phyloP scores from a whole-genome alignment of 1,140 invertebrate genomes.

The Parapsyche elsis region DNA sequence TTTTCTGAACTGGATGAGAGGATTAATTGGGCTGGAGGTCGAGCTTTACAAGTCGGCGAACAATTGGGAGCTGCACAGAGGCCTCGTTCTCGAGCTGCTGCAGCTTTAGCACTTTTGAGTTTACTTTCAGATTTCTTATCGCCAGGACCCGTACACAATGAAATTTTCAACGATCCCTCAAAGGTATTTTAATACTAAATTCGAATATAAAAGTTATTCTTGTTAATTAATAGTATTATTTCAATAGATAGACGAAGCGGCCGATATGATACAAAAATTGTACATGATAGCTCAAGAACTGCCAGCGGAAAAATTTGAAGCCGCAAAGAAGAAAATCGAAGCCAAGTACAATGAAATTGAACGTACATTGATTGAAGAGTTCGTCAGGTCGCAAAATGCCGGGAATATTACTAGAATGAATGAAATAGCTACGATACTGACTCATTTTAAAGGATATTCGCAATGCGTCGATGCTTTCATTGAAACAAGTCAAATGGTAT shows the following conservation, averaged over 20 bases:
- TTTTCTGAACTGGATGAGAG: slow-evolving; percentile 95
- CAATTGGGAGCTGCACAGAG: slow-evolving; percentile 97
- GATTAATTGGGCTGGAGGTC: slow-evolving; percentile 96
- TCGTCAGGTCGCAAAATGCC: slow-evolving; percentile 86
- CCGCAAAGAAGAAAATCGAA: slow-evolving; percentile 89
- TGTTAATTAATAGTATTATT: slow-evolving; percentile 23
- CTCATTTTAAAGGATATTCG: slow-evolving; percentile 96
- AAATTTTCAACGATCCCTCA: slow-evolving; percentile 88
- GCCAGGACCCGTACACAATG: slow-evolving; percentile 85
- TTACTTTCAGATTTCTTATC: slow-evolving; percentile 94
- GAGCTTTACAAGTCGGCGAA: slow-evolving; percentile 97
- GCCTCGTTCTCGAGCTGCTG: slow-evolving; percentile 91
- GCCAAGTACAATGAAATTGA: slow-evolving; percentile 98
- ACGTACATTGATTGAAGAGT: slow-evolving; percentile 92
- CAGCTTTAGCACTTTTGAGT: slow-evolving; percentile 93
- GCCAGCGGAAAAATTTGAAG: slow-evolving; percentile 86
- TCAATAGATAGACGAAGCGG: slow-evolving; percentile 88
- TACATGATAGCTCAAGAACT: slow-evolving; percentile 96
- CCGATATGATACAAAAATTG: slow-evolving; percentile 98
- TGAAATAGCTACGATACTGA: slow-evolving; percentile 89
- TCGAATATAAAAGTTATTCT: slow-evolving; percentile 45
- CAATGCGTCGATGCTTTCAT: slow-evolving; percentile 98
- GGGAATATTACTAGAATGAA: slow-evolving; percentile 92
- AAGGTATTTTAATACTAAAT: slow-evolving; percentile 69
- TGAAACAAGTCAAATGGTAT: slow-evolving; percentile 93